Conservation (phyloP, 2,113 vertebrate species). For the Oenanthe melanoleuca region DNA sequence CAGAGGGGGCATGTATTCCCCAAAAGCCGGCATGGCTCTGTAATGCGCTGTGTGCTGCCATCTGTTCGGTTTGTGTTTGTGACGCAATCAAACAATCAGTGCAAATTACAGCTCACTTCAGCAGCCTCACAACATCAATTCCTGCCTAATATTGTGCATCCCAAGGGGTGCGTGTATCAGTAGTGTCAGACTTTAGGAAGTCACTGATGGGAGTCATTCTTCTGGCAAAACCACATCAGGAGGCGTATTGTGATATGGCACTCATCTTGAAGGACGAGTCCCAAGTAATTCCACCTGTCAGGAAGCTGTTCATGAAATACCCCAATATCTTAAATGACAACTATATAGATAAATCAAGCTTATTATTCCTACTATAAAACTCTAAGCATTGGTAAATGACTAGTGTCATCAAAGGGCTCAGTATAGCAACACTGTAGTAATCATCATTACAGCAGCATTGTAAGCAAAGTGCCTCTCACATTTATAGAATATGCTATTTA, state of each 20-base stretch:
- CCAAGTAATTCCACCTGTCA: neutral
- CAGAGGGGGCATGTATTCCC: conserved; percentile 66
- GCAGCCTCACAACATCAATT: conserved; percentile 51
- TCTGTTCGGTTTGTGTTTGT: conserved; percentile 61
- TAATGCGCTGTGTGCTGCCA: conserved; percentile 62
- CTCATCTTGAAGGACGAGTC: neutral
- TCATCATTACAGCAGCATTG: neutral
- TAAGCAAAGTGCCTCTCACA: neutral
- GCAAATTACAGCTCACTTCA: conserved; percentile 43
- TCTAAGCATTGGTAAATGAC: neutral
- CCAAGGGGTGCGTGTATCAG: neutral
- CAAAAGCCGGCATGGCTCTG: conserved; percentile 57
- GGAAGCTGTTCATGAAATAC: neutral
- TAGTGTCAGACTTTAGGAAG: neutral
- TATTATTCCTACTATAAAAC: neutral
- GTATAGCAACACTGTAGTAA: neutral
- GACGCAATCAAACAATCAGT: conserved; percentile 34
- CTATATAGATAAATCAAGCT: neutral
- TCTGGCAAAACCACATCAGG: neutral
- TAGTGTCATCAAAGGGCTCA: neutral
- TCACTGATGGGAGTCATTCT: neutral
- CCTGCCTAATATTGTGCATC: neutral
- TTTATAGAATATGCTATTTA: neutral
- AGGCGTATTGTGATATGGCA: neutral
- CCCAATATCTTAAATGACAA: neutral